Conservation (phyloP, 2,113 vertebrate genomes). For the Microcebus lehilahytsara region DNA sequence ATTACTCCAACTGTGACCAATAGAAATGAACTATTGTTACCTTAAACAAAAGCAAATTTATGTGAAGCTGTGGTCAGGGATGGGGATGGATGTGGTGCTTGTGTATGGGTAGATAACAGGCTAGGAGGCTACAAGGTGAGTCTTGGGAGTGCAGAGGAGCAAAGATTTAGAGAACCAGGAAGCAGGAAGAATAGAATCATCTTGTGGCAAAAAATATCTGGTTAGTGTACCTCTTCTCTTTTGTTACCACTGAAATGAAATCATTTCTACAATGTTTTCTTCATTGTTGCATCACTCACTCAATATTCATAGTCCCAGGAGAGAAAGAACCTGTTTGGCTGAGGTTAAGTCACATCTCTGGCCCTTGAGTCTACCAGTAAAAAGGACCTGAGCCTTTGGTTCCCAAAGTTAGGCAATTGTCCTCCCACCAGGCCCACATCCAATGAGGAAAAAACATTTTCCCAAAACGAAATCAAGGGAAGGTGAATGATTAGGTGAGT, state of each 20-base stretch:
- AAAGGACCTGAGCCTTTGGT: neutral
- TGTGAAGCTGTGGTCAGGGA: neutral
- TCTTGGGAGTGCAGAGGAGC: neutral
- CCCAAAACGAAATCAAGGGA: neutral
- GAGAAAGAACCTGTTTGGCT: slow-evolving; percentile 4
- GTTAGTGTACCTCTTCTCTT: neutral
- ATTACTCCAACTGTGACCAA: neutral
- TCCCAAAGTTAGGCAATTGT: neutral
- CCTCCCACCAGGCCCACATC: neutral
- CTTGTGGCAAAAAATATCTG: neutral
- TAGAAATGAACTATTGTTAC: neutral
- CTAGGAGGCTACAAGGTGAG: neutral
- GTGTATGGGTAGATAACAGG: neutral
- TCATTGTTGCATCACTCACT: neutral
- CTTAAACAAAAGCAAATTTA: neutral
- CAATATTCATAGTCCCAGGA: neutral
- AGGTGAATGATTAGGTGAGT: neutral
- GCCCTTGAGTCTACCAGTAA: neutral
- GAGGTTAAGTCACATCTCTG: neutral
- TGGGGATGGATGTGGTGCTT: neutral
- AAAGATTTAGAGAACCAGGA: neutral
- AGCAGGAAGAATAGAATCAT: neutral
- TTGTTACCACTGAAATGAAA: neutral
- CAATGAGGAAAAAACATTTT: neutral
- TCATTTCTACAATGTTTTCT: neutral